Evolutionary conservation across 2,888 invertebrate genomes (phyloP).

Genomic region (Dromius quadrimaculatus): DNA sequence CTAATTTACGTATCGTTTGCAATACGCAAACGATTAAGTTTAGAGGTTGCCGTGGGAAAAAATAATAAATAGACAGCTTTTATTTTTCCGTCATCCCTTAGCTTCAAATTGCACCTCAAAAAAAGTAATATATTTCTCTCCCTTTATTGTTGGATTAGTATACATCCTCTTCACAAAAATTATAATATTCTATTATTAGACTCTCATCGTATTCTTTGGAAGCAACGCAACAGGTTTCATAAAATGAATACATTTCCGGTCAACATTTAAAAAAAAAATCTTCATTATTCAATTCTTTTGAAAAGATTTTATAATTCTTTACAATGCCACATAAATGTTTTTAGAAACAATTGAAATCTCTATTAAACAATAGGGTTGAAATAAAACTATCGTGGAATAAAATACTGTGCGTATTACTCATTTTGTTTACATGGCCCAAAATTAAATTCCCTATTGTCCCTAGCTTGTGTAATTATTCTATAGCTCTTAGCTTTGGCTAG

Average conservation of each 20-base stretch:
- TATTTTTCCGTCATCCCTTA: too few relatives aligned
- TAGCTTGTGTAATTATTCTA: slow-evolving; percentile 49
- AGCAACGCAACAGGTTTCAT: background rate
- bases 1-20: too few relatives aligned
- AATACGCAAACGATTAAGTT: too few relatives aligned
- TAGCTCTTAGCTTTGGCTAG: slow-evolving; percentile 49
- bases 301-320: background rate
- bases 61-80: too few relatives aligned
- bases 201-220: too few relatives aligned
- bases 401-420: slow-evolving; percentile 24
- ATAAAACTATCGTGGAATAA: slow-evolving; percentile 10
- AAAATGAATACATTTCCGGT: background rate
- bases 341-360: slow-evolving; percentile 18
- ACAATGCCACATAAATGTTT: background rate
- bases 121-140: too few relatives aligned
- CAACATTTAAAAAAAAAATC: background rate
- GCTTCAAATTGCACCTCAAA: too few relatives aligned
- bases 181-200: too few relatives aligned
- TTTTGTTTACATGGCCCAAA: slow-evolving; percentile 46
- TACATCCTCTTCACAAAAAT: too few relatives aligned
- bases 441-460: slow-evolving; percentile 38
- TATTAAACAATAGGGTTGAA: background rate
- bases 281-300: too few relatives aligned
- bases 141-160: too few relatives aligned
- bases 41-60: too few relatives aligned